These are phyloP conservation scores for Lonchura striata DNA, from an alignment of 2,113 vertebrate species.

Conservation along the genomic window DNA sequence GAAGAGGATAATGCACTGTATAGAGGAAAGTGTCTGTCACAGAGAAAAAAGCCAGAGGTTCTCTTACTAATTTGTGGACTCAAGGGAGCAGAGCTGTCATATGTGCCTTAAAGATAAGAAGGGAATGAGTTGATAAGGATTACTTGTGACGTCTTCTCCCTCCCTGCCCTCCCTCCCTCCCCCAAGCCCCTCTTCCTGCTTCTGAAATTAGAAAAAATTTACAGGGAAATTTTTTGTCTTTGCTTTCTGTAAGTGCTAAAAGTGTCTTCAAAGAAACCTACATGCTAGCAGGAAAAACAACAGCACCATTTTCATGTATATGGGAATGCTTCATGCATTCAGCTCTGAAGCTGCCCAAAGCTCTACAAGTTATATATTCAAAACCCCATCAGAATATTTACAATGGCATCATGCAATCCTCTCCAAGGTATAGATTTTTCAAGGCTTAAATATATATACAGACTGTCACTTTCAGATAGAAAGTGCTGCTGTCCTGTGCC, in stretches of 20 bases:
- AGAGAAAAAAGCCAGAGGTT: neutral
- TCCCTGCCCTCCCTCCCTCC: neutral
- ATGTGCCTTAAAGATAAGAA: constrained; percentile 53
- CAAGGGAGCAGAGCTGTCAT: constrained; percentile 12
- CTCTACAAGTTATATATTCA: neutral
- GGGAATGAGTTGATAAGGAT: constrained; percentile 7
- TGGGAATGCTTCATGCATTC: rapidly evolving
- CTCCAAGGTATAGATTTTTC: neutral
- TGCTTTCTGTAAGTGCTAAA: neutral
- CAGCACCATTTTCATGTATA: neutral
- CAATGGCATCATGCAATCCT: neutral
- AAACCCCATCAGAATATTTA: neutral
- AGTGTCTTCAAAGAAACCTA: neutral
- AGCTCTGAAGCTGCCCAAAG: neutral
- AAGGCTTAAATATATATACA: neutral
- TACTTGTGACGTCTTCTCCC: neutral
- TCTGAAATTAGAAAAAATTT: neutral
- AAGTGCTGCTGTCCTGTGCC: neutral
- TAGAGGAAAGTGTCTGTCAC: neutral
- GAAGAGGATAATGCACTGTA: neutral
- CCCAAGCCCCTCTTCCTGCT: neutral
- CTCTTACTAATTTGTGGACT: neutral
- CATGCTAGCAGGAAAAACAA: neutral
- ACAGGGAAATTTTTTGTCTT: neutral
- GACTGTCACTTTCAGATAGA: neutral